Conservation (phyloP, 2,888 invertebrate genomes). For the Cepaea hortensis region DNA sequence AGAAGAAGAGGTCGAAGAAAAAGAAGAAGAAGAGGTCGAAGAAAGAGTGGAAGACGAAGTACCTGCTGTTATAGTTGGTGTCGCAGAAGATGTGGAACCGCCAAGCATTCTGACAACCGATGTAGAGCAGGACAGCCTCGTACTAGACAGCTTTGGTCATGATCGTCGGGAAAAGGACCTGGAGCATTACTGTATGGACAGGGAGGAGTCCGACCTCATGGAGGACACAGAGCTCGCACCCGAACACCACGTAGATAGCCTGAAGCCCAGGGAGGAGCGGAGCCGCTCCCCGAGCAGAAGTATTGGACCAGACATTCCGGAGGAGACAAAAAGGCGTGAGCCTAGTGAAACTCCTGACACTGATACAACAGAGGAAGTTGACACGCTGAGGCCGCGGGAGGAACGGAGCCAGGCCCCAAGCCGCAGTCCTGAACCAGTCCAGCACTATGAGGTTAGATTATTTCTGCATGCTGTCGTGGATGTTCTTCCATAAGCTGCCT, state of each 20-base stretch:
- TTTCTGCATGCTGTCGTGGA: not conserved
- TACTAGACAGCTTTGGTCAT: conserved; percentile 2
- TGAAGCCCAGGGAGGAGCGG: conserved; percentile 36
- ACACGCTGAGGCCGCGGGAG: conserved; percentile 12
- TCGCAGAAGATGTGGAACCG: not conserved
- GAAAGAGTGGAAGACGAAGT: conserved; percentile 9
- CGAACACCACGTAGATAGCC: not conserved
- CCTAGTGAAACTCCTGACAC: conserved; percentile 14
- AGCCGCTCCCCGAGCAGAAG: conserved; percentile 45
- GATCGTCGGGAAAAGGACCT: conserved; percentile 46
- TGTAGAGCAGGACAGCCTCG: not conserved
- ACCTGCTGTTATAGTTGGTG: not conserved
- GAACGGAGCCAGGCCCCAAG: conserved; percentile 41
- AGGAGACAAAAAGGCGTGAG: conserved; percentile 1
- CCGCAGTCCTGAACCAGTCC: conserved; percentile 35
- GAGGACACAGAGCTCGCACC: conserved; percentile 6
- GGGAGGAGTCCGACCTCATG: conserved; percentile 45
- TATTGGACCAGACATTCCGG: conserved; percentile 35
- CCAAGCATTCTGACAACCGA: not conserved
- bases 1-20: not conserved
- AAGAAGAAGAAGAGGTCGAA: not conserved
- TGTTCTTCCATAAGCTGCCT: not conserved
- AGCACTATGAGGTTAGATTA: conserved; percentile 14
- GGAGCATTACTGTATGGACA: conserved; percentile 48
- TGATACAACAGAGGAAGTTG: conserved; percentile 12